Conservation (phyloP, 1,140 invertebrate genomes). For the Saccostrea cuccullata region DNA sequence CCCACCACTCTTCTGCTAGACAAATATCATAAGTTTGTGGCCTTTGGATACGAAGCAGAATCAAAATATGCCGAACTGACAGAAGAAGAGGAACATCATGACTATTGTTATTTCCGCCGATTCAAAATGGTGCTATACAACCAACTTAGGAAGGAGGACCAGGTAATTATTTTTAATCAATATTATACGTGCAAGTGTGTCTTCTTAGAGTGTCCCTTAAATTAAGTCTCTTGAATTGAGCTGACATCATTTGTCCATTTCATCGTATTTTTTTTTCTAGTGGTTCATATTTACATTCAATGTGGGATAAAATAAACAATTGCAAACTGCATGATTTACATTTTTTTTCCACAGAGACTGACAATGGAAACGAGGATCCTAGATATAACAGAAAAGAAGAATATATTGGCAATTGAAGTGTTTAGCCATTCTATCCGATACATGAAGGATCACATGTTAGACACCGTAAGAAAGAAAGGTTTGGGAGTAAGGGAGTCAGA, state of each 20-base stretch:
- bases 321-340: no score
- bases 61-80: slow-evolving; percentile 38
- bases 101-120: slow-evolving; percentile 44
- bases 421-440: not conserved
- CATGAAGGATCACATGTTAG: not conserved
- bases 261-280: no score
- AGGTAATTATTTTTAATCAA: not conserved
- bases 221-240: no score
- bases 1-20: slow-evolving; percentile 34
- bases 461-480: not conserved
- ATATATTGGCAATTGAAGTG: not conserved
- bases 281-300: no score
- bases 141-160: not conserved
- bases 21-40: not conserved
- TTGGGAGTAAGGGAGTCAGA: not conserved
- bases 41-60: slow-evolving; percentile 47
- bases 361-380: not conserved
- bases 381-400: not conserved
- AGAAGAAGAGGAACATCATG: slow-evolving; percentile 30
- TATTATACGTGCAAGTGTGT: no score
- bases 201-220: no score
- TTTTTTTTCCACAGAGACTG: no score
- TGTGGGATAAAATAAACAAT: no score
- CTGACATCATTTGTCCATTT: no score
- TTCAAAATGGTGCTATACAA: slow-evolving; percentile 41